phyloP scores from a whole-genome alignment of 2,797 vertebrate species.

The Typhlichthys subterraneus region DNA sequence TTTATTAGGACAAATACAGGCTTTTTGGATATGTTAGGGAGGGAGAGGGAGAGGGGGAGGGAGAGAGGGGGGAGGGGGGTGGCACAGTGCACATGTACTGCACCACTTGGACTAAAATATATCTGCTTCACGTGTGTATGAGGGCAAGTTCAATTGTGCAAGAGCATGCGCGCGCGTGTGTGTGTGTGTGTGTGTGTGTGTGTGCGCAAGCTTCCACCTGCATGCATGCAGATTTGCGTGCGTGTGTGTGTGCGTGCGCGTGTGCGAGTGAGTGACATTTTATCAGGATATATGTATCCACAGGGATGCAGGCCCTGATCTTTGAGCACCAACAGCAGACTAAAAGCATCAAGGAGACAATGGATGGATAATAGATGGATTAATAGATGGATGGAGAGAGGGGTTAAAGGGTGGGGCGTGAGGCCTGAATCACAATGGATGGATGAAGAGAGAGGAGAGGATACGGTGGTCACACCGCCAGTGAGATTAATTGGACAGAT shows the following conservation, averaged over 20 bases:
- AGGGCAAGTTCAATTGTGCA: background rate
- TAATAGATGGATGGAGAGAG: slow-evolving; percentile 42
- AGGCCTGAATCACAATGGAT: slow-evolving; percentile 26
- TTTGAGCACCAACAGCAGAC: slow-evolving; percentile 63
- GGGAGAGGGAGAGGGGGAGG: no score
- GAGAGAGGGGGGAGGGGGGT: no score
- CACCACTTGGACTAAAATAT: background rate
- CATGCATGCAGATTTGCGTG: background rate
- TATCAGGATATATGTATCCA: slow-evolving; percentile 77
- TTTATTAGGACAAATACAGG: slow-evolving; percentile 85
- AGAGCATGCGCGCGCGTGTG: slow-evolving; percentile 5
- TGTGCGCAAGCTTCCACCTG: slow-evolving; percentile 22
- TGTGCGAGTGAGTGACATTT: slow-evolving; percentile 63
- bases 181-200: slow-evolving; percentile 32
- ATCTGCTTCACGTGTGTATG: background rate
- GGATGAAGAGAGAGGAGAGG: slow-evolving; percentile 37
- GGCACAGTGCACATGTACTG: no score
- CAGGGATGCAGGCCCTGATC: slow-evolving; percentile 67
- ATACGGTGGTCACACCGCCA: background rate
- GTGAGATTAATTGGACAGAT: slow-evolving; percentile 8
- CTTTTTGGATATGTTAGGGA: slow-evolving; percentile 61
- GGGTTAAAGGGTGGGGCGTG: slow-evolving; percentile 26
- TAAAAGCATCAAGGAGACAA: slow-evolving; percentile 64
- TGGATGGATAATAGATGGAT: slow-evolving; percentile 41
- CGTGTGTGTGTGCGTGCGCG: slow-evolving; percentile 1